Percentiles rank a stretch among this genome's conserved stretches.
Conservation (phyloP, 2,113 vertebrate species). For the Gracilinanus agilis region DNA sequence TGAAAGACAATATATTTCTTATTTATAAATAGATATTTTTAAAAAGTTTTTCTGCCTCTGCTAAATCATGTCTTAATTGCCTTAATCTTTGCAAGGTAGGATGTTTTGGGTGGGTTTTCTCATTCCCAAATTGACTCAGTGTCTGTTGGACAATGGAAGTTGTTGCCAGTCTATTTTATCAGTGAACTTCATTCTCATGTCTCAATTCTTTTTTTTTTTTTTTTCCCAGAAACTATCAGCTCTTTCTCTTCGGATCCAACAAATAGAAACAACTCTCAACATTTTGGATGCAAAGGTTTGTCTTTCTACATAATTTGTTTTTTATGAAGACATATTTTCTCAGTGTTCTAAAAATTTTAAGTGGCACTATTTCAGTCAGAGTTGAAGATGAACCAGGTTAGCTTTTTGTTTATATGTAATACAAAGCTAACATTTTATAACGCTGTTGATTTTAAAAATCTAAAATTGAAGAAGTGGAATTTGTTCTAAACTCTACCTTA, state of each 20-base stretch:
- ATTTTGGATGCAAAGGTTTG: constrained; percentile 98
- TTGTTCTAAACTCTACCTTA: constrained; percentile 11
- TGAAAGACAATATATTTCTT: constrained; percentile 40
- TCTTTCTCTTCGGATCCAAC: constrained; percentile 96
- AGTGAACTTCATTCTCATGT: constrained; percentile 54
- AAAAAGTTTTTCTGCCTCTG: background rate
- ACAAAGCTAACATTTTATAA: background rate
- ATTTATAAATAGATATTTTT: constrained; percentile 22
- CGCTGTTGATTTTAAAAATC: constrained; percentile 28
- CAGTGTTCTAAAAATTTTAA: constrained; percentile 20
- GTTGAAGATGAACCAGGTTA: constrained; percentile 20
- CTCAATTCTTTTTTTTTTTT: constrained; percentile 66
- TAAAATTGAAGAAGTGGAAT: constrained; percentile 38
- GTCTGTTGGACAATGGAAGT: background rate
- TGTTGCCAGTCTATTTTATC: background rate
- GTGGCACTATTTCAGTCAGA: constrained; percentile 24
- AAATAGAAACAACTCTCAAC: constrained; percentile 98
- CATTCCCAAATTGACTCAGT: constrained; percentile 25
- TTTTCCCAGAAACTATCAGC: constrained; percentile 92
- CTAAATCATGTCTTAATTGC: background rate
- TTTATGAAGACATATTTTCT: background rate
- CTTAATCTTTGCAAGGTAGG: background rate
- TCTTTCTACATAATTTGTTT: constrained; percentile 56
- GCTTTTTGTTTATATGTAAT: background rate
- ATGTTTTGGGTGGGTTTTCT: background rate